Conservation (phyloP, 92 coral and sea anemone genomes). For the Zoanthus sansibaricus region DNA sequence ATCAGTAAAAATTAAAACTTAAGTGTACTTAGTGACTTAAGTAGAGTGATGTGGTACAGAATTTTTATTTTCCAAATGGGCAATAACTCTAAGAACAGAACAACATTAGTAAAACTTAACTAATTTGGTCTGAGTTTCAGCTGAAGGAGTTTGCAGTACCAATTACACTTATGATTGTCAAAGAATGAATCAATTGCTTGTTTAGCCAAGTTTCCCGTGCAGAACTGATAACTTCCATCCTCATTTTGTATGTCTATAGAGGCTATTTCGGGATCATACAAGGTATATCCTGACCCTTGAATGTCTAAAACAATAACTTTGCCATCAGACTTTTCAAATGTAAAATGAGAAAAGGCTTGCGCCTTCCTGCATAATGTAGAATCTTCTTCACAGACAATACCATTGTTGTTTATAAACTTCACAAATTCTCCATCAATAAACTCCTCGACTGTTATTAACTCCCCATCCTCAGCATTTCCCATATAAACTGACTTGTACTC, state of each 20-base stretch:
- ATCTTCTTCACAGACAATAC: conserved; percentile 65
- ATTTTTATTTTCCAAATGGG: too few relatives aligned
- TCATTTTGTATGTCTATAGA: conserved; percentile 46
- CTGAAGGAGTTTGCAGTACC: conserved; percentile 47
- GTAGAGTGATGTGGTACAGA: too few relatives aligned
- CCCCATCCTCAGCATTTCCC: conserved; percentile 63
- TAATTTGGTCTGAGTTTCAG: conserved; percentile 58
- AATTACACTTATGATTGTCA: conserved; percentile 57
- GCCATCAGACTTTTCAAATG: too few relatives aligned
- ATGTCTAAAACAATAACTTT: conserved; percentile 18
- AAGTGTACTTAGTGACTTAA: too few relatives aligned
- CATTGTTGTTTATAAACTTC: conserved; percentile 65
- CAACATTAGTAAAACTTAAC: background rate
- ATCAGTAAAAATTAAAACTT: too few relatives aligned
- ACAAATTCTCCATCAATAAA: conserved; percentile 60
- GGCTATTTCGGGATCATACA: conserved; percentile 71
- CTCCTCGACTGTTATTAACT: conserved; percentile 61
- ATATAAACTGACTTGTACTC: conserved; percentile 57
- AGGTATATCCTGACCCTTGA: conserved; percentile 64
- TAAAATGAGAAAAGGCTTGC: background rate
- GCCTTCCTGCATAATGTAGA: conserved; percentile 59
- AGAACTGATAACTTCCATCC: conserved; percentile 65
- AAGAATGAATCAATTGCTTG: conserved; percentile 59
- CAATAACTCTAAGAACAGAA: background rate
- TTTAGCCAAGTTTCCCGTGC: conserved; percentile 67